These are phyloP conservation scores for Bradynema listronoti DNA, from an alignment of 1,140 invertebrate species.

Conservation along the genomic window DNA sequence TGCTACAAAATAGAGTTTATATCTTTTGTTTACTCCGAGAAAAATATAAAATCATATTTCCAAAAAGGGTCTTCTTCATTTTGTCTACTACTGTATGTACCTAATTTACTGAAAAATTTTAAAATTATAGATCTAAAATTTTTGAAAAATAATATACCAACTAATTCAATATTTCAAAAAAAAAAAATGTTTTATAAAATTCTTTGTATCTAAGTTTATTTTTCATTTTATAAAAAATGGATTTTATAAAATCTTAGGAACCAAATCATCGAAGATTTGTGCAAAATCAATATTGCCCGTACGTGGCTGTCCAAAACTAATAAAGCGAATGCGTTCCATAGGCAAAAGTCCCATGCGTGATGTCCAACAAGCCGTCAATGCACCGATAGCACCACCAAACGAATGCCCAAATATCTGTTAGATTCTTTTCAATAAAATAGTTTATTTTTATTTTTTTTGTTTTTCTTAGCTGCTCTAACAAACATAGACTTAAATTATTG, in stretches of 20 bases:
- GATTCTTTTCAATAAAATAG: constrained; percentile 11
- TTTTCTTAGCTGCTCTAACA: not conserved
- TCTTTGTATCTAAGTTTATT: not conserved
- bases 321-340: constrained; percentile 21
- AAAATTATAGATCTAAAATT: too few relatives aligned
- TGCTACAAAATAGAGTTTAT: too few relatives aligned
- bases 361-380: constrained; percentile 39
- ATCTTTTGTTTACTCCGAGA: too few relatives aligned
- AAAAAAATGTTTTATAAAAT: not conserved
- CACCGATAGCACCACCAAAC: constrained; percentile 28
- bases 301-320: constrained; percentile 37
- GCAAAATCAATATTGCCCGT: constrained; percentile 42
- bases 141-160: not conserved
- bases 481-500: not conserved
- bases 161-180: not conserved
- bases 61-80: too few relatives aligned
- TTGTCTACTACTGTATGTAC: too few relatives aligned
- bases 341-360: constrained; percentile 22
- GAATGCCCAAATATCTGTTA: constrained; percentile 35
- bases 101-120: too few relatives aligned
- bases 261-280: constrained; percentile 27
- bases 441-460: constrained; percentile 5
- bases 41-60: too few relatives aligned
- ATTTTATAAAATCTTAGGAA: constrained; percentile 11
- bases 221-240: too few relatives aligned